A percentile compares a stretch with the other conserved stretches of the same genome.
Conservation (phyloP, 2,888 invertebrate species). For the Brachypalpus laphriformis region DNA sequence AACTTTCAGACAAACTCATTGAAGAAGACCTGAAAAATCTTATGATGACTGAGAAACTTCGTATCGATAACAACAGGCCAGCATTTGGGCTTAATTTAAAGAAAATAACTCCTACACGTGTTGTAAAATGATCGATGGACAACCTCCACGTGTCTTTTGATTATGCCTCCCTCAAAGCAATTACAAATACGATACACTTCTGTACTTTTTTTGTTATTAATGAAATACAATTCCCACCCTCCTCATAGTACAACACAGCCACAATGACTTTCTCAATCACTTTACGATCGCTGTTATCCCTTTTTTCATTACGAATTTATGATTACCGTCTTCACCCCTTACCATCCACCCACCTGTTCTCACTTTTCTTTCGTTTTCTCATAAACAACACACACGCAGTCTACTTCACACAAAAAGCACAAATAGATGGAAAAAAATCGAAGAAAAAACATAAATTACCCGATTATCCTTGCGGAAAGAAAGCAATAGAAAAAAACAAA, state of each 20-base stretch:
- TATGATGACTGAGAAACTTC: too few relatives aligned
- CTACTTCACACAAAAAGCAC: slow-evolving; percentile 8
- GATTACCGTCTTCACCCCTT: slow-evolving; percentile 37
- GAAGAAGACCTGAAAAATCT: too few relatives aligned
- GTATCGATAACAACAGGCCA: too few relatives aligned
- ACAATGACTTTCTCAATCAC: slow-evolving; percentile 32
- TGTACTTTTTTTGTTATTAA: slow-evolving; percentile 28
- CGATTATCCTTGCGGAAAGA: slow-evolving; percentile 69
- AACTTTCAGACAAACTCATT: too few relatives aligned
- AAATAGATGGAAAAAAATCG: slow-evolving; percentile 23
- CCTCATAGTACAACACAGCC: neutral
- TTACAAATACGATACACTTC: too few relatives aligned
- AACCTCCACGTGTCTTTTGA: too few relatives aligned
- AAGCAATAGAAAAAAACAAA: slow-evolving; percentile 43
- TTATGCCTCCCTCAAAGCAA: too few relatives aligned
- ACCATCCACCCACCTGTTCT: slow-evolving; percentile 8
- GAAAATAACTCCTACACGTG: too few relatives aligned
- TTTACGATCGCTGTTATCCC: slow-evolving; percentile 45
- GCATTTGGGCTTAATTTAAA: too few relatives aligned
- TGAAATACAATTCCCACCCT: slow-evolving; percentile 21
- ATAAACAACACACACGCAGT: slow-evolving; percentile 22
- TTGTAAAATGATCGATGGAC: too few relatives aligned
- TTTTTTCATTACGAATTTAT: slow-evolving; percentile 53
- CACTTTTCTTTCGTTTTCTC: slow-evolving; percentile 2
- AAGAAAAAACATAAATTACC: slow-evolving; percentile 71